Conservation (phyloP, 2,888 invertebrate species). For the Caenorhabditis uteleia region DNA sequence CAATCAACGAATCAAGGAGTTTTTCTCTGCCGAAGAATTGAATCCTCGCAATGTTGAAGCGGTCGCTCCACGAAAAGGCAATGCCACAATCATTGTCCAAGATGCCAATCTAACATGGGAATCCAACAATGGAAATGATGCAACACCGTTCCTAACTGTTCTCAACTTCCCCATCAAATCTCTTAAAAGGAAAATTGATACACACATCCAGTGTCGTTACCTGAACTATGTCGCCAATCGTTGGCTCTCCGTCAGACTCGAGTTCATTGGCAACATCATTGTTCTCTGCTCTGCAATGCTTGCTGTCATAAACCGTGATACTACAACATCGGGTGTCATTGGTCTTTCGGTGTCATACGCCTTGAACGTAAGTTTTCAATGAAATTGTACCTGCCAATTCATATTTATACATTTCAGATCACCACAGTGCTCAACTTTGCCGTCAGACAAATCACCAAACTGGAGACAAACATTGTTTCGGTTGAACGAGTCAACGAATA, state of each 20-base stretch:
- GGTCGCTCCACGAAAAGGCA: too few species aligned
- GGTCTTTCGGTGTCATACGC: slow-evolving; percentile 74
- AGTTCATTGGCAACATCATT: slow-evolving; percentile 93
- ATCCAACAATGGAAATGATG: slow-evolving; percentile 52
- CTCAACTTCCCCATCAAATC: slow-evolving; percentile 76
- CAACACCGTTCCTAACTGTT: slow-evolving; percentile 39
- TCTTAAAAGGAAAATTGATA: slow-evolving; percentile 67
- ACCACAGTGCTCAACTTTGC: slow-evolving; percentile 95
- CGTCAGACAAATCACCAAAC: slow-evolving; percentile 93
- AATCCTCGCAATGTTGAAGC: too few species aligned
- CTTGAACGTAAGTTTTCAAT: slow-evolving; percentile 54
- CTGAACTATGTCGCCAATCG: slow-evolving; percentile 68
- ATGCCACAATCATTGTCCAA: too few species aligned
- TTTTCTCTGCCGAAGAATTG: slow-evolving; percentile 57
- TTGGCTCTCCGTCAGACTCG: slow-evolving; percentile 92
- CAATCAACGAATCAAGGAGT: slow-evolving; percentile 64
- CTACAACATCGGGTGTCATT: slow-evolving; percentile 73
- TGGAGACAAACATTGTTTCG: slow-evolving; percentile 95
- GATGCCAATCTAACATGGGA: too few species aligned
- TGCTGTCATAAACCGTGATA: slow-evolving; percentile 78
- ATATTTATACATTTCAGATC: slow-evolving; percentile 74
- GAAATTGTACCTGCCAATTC: too few species aligned
- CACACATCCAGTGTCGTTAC: slow-evolving; percentile 67
- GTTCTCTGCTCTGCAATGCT: slow-evolving; percentile 93
- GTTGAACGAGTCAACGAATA: slow-evolving; percentile 79